Evolutionary conservation across 2,113 vertebrate genomes (phyloP), one percentile per base, ranked within the genome.

Genomic region (Callipepla californica): DNA sequence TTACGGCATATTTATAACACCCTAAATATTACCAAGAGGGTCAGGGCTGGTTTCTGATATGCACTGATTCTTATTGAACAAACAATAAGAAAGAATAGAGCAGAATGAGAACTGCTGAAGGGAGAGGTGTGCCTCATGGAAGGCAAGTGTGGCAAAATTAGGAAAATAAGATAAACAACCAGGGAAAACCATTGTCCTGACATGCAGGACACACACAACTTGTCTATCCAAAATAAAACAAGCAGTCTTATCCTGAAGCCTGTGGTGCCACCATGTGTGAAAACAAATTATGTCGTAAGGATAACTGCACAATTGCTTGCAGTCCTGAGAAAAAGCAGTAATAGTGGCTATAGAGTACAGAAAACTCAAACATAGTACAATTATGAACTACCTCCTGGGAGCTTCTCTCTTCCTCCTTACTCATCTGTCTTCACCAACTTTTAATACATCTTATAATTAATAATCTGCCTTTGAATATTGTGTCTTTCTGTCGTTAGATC

Each of bases 241-340:
- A 34, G 3, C 16, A 34, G 40, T 45, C 28, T 65, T 58, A 51
- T 5, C 44, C 30, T 80, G 89, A 73, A 86, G 80, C 48, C 58
- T 92, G 92, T 89, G 92, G 87, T 95, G 80, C 80, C 92, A 90
- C 84, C 93, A 14, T 1, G 87, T 63, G 94, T 84, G 78, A 92
- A 83, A 91, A 78, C 14, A 50, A 91, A 70, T 59, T 8, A 22
- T 17, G 48, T 65, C 34, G 17, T 45, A 72, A 7, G 58, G 57
- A 6, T n/a, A 89, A 19, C 30, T 45, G 45, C 6, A 45, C 20
- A 79, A 23, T 0, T 30, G 42, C 44, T 57, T 50, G 19, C 40
- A 66, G 40, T 44, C 87, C 28, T 25, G 36, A 38, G 34, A 32
- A 69, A 48, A 80, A 38, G 22, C 17, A 58, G 22, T 28, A 15